These are phyloP conservation scores for Nowickia ferox DNA, from an alignment of 2,888 invertebrate genomes.

Conservation along the genomic window DNA sequence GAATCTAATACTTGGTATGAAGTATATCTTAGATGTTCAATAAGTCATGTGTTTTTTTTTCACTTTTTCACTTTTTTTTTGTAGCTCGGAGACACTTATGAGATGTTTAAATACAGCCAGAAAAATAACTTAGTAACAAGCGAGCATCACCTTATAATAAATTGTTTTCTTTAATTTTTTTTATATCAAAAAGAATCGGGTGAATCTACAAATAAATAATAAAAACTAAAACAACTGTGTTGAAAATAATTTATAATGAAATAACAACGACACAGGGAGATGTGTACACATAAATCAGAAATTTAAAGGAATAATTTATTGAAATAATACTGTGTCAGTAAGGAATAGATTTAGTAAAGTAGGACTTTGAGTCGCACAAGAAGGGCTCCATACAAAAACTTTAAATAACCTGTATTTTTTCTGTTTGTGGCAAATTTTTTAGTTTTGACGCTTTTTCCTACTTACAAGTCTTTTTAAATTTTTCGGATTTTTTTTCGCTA, in stretches of 20 bases:
- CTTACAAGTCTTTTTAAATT: no score
- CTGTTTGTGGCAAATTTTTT: no score
- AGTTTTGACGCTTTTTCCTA: no score
- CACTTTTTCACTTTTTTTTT: not conserved
- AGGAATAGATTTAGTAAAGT: no score
- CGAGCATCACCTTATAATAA: conserved; percentile 26
- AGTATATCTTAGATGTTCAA: not conserved
- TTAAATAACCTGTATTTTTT: no score
- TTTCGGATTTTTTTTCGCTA: no score
- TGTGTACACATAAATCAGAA: conserved; percentile 14
- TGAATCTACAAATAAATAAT: conserved; percentile 53
- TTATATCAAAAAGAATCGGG: conserved; percentile 31
- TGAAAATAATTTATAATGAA: conserved; percentile 41
- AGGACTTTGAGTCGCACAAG: no score
- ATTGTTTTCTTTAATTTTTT: conserved; percentile 16
- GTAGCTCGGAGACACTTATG: conserved; percentile 21
- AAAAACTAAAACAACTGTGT: conserved; percentile 53
- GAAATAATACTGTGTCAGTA: not conserved
- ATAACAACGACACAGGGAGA: conserved; percentile 70
- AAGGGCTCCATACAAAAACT: no score
- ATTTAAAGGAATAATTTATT: conserved; percentile 6
- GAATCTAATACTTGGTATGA: conserved; percentile 44
- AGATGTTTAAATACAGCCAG: not conserved
- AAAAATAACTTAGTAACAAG: conserved; percentile 5
- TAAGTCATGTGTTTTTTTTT: not conserved